Base-by-base conservation (phyloP, 2,888 invertebrate species). In the Sacculina carcini region DNA sequence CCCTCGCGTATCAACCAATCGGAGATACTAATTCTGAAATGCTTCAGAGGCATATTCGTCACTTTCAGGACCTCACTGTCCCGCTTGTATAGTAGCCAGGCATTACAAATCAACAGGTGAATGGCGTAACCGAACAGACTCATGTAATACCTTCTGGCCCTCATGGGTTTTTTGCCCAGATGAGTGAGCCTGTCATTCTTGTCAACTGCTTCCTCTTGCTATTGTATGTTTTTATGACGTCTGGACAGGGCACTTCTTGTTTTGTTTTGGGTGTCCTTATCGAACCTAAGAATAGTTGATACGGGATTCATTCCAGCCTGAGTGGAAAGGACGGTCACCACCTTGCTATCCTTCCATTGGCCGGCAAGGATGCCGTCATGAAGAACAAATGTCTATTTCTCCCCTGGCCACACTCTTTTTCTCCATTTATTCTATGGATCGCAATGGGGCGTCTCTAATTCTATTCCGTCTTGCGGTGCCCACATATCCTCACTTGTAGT, bases 111-210 rank as follows among this genome's bases (percentile, higher is more conserved):
- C 16, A 9, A 40, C n/a, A 29, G 6, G 28, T 42, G 42, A 6
- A 42, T 19, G 16, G 31, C 23, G 29, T 40, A 50, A 9, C 29
- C 42, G 44, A 50, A 50, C 9, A 42, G 42, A 31, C 31, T 23
- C 40, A 50, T n/a, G 42, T 50, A 50, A 7, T 28, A 50, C 28
- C 21, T 12, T 24, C 42, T 50, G 29, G 40, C 38, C 14, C 19
- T 16, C n/a, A 39, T 39, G 5, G 39, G n/a, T 10, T 38, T 50
- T 19, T 39, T 50, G 38, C 19, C 36, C 5, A 36, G 5, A 28
- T 49, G 36, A 9, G 26, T 24, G 26, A 49, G 39, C 23, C 23
- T 49, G 24, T 49, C 36, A 34, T 39, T 49, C n/a, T 49, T 49
- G 14, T 49, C 38, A 3, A 34, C 39, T 26, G 26, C 24, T 21